Percentiles rank a stretch among this genome's conserved stretches.
These are phyloP conservation scores for Okamejei kenojei DNA, from an alignment of 2,797 vertebrate species.

Conservation along the genomic window DNA sequence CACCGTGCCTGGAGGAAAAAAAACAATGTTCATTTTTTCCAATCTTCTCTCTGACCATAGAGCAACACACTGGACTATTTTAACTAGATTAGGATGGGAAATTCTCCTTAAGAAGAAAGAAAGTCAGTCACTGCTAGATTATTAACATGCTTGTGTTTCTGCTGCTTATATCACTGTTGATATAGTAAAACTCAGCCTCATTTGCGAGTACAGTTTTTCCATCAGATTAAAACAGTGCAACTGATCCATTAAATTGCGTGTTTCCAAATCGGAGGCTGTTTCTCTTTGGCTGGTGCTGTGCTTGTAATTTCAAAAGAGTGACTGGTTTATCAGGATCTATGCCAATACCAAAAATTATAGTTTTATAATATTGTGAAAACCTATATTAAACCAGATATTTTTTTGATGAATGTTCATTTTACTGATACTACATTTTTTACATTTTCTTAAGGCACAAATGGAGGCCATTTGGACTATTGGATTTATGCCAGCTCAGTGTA, in stretches of 20 bases:
- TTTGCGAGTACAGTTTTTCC: not conserved
- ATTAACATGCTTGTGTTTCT: not conserved
- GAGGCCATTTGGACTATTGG: too few species aligned
- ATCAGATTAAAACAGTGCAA: not conserved
- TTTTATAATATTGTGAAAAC: not conserved
- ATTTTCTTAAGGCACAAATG: too few species aligned
- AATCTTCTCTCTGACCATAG: not conserved
- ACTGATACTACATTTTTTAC: not conserved
- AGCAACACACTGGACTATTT: not conserved
- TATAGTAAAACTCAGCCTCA: not conserved
- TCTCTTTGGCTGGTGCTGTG: not conserved
- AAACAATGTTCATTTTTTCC: not conserved
- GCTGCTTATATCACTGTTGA: not conserved
- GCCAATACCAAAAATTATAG: not conserved
- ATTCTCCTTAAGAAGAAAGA: not conserved
- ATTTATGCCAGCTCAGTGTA: too few species aligned
- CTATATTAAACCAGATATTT: not conserved
- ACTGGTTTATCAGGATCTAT: not conserved
- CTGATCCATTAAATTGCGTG: not conserved
- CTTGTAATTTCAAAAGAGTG: not conserved
- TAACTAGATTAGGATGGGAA: not conserved
- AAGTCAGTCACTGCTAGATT: not conserved
- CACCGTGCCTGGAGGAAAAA: not conserved
- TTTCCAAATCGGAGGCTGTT: not conserved
- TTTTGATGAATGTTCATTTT: not conserved